These are phyloP conservation scores for Arge pagana DNA, from an alignment of 2,888 invertebrate genomes.

Conservation along the genomic window DNA sequence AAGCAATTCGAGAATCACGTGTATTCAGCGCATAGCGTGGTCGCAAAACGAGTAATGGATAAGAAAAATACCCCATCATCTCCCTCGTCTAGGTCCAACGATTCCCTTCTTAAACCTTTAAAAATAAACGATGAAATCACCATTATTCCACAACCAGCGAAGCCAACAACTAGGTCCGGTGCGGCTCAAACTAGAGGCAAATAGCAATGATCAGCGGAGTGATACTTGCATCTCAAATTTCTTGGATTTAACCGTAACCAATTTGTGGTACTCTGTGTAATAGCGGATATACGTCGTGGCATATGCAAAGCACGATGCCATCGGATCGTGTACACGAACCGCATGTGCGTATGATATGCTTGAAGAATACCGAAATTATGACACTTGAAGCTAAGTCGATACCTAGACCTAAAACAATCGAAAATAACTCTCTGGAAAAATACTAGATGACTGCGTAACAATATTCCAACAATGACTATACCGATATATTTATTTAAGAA, in stretches of 20 bases:
- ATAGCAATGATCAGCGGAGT: constrained; percentile 55
- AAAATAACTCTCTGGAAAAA: constrained; percentile 25
- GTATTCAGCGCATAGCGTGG: constrained; percentile 90
- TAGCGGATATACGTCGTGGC: neutral
- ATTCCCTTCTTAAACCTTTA: constrained; percentile 76
- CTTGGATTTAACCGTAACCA: constrained; percentile 28
- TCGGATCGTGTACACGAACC: constrained; percentile 9
- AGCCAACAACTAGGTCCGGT: constrained; percentile 53
- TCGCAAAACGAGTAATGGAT: constrained; percentile 84
- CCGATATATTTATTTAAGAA: constrained; percentile 56
- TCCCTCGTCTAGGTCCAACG: constrained; percentile 59
- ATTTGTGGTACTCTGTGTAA: neutral
- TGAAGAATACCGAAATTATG: constrained; percentile 27
- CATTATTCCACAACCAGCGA: constrained; percentile 83
- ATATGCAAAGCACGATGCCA: neutral
- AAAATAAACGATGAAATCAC: constrained; percentile 90
- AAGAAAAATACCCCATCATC: constrained; percentile 65
- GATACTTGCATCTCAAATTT: constrained; percentile 49
- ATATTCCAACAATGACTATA: constrained; percentile 54
- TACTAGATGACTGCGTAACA: constrained; percentile 52
- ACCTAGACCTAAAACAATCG: constrained; percentile 30
- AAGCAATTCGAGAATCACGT: constrained; percentile 94
- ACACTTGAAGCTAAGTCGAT: constrained; percentile 32
- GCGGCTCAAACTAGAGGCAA: constrained; percentile 49
- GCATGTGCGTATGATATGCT: neutral